A percentile compares a stretch with the other conserved stretches of the same genome.
These are phyloP conservation scores for Drosophila leonis DNA, from an alignment of 2,888 invertebrate species.

Conservation along the genomic window DNA sequence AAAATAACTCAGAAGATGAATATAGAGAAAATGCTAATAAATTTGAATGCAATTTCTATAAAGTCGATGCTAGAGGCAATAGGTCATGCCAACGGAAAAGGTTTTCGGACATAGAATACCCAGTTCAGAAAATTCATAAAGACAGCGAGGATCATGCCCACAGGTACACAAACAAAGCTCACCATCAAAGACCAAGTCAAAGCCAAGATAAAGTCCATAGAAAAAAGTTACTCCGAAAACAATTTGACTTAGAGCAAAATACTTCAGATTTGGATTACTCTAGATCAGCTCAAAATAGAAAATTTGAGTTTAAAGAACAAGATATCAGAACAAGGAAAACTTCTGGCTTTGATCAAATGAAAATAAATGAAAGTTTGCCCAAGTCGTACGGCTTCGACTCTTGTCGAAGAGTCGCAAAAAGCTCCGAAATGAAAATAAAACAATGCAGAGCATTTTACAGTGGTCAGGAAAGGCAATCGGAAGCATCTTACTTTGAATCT, in stretches of 20 bases:
- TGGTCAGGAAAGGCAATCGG: background rate
- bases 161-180: background rate
- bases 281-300: background rate
- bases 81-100: background rate
- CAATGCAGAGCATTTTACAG: background rate
- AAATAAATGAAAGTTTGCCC: background rate
- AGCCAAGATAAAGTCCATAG: background rate
- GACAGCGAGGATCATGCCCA: background rate
- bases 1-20: background rate
- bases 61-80: background rate
- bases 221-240: background rate
- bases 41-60: constrained; percentile 3
- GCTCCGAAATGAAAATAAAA: background rate
- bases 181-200: no score
- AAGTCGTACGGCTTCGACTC: background rate
- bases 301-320: background rate
- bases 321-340: background rate
- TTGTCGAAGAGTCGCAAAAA: background rate
- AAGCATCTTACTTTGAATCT: background rate
- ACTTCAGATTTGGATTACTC: background rate
- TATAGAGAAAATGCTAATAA: background rate
- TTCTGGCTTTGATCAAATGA: background rate
- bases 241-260: background rate
- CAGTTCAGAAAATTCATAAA: background rate
- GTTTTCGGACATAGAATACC: background rate